Evolutionary conservation across 2,888 invertebrate species (phyloP), one percentile per base, ranked within the genome.

Genomic region (Microdon myrmicae): DNA sequence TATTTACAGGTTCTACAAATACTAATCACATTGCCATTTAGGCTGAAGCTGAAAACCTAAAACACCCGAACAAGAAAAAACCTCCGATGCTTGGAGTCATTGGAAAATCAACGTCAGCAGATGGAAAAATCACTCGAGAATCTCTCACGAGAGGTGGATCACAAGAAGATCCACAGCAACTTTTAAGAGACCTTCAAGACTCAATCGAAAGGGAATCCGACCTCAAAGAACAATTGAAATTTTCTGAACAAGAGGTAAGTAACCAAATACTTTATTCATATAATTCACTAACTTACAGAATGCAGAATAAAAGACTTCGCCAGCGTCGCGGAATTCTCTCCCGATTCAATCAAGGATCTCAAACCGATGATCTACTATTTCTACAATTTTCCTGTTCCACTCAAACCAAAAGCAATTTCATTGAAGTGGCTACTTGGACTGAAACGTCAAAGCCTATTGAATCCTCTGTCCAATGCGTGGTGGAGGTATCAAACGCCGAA

Each of bases 201-300:
- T 92, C 94, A 2, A 82, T 94, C 60, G 96, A 97, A 81, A 83
- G 96, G 16, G 96, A 97, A 79, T 92, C 93, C 1, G 96, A 97
- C 81, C 82, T 96, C 9, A 85, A 93, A 45, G 96, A 97, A 77
- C 96, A 97, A 77, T 81, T 96, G 7, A 87, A 89, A 68, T 96
- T 94, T 78, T 90, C 95, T 8, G 96, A 96, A 79, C 94, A 95
- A 80, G 96, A 96, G 87, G 90, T 90, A 70, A 72, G 72, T 54
- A 29, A 32, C 9, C 2, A 6, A 17, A 8, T 10, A 31, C 1
- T 16, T 9, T 28, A 10, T 51, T 44, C 60, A 69, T 60, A 14
- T 43, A 6, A 6, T 48, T 48, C 47, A 22, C 13, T 43, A 59
- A 51, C 37, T 5, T 16, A 19, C 31, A 53, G 37, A 55, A 16